A percentile compares a stretch with the other conserved stretches of the same genome.
Evolutionary conservation across 2,888 invertebrate species (phyloP).

Genomic region (Sepioteuthis lessoniana): DNA sequence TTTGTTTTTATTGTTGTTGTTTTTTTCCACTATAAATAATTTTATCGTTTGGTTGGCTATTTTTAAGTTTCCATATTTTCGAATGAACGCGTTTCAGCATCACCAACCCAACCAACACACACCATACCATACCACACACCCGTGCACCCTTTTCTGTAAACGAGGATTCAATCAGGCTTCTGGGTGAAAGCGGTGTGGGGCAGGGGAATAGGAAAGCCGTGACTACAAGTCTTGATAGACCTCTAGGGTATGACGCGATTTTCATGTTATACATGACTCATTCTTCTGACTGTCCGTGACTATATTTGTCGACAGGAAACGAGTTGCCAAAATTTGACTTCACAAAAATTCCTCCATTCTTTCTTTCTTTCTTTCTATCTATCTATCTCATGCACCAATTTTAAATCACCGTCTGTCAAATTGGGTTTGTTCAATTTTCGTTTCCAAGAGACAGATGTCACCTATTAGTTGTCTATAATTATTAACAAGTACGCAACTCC

Average conservation of each 20-base stretch:
- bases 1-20: too few species aligned
- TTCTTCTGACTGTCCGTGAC: neutral
- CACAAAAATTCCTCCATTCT: neutral
- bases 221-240: neutral
- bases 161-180: neutral
- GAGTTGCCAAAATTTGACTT: neutral
- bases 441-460: too few species aligned
- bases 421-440: too few species aligned
- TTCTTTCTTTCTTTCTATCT: neutral
- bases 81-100: neutral
- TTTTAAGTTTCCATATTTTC: neutral
- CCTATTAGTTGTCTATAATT: too few species aligned
- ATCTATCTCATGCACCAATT: too few species aligned
- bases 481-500: too few species aligned
- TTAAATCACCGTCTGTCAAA: too few species aligned
- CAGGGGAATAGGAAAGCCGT: neutral
- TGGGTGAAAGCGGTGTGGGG: neutral
- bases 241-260: neutral
- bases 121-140: neutral
- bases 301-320: neutral
- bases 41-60: too few species aligned
- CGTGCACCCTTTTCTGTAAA: neutral
- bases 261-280: constrained; percentile 24
- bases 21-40: too few species aligned
- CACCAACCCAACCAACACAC: too few species aligned